phyloP scores from a whole-genome alignment of 2,797 vertebrate species.

The Myiothlypis coronata region DNA sequence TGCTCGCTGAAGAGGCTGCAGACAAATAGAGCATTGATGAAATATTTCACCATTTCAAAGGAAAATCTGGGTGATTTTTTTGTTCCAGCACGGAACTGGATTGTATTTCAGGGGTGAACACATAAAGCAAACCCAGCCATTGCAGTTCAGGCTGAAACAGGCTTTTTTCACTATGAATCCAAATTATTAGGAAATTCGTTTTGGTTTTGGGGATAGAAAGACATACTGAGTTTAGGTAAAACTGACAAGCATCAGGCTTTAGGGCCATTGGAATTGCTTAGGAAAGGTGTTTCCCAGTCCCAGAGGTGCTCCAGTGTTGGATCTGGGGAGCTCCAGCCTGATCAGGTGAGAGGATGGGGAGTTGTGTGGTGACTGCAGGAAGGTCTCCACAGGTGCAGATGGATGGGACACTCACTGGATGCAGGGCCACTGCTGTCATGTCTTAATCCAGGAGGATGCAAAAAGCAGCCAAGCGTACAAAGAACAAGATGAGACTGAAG shows the following conservation, averaged over 20 bases:
- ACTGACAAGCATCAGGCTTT: neutral
- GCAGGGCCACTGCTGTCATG: accelerated
- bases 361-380: neutral
- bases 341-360: neutral
- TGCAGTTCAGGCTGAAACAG: neutral
- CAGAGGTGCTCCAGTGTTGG: accelerated
- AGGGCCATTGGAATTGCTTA: neutral
- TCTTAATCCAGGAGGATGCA: too few species aligned
- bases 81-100: neutral
- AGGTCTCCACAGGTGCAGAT: neutral
- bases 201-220: neutral
- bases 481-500: neutral
- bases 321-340: neutral
- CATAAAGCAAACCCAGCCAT: neutral
- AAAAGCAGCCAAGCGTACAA: neutral
- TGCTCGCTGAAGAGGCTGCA: neutral
- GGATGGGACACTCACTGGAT: too few species aligned
- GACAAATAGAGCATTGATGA: neutral
- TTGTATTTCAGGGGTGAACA: neutral
- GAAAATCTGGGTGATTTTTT: neutral
- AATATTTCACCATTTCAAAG: neutral
- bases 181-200: neutral
- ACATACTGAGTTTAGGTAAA: neutral
- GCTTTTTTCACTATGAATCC: neutral
- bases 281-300: neutral